Percentiles rank a stretch among this genome's conserved stretches.
phyloP scores from a whole-genome alignment of 2,888 invertebrate species.

The Drosophila paramelanica region DNA sequence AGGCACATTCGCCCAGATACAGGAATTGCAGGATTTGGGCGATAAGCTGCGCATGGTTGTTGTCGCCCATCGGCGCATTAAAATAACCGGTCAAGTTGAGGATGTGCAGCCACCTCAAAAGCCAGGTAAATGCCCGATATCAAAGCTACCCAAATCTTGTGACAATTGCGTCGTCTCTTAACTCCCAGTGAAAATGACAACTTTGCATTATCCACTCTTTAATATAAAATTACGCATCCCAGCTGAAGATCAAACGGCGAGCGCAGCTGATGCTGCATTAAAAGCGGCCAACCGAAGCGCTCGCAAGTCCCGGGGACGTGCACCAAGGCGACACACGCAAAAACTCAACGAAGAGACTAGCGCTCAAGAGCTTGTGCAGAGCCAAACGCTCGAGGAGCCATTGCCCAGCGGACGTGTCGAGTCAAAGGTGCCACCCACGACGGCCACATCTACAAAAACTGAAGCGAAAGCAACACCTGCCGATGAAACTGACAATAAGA shows the following conservation, averaged over 20 bases:
- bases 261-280: conserved; percentile 82
- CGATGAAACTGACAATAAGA: conserved; percentile 2
- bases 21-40: conserved; percentile 98
- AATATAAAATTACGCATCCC: conserved; percentile 92
- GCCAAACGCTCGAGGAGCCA: conserved; percentile 47
- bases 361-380: conserved; percentile 37
- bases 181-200: conserved; percentile 87
- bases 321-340: conserved; percentile 83
- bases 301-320: conserved; percentile 84
- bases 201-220: conserved; percentile 93
- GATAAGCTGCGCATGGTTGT: conserved; percentile 95
- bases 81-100: conserved; percentile 91
- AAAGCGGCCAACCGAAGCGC: conserved; percentile 80
- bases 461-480: conserved; percentile 1
- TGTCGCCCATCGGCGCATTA: conserved; percentile 96
- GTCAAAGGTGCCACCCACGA: conserved; percentile 25
- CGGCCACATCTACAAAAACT: conserved; percentile 5
- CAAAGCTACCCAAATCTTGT: conserved; percentile 45
- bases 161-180: conserved; percentile 61
- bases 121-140: conserved; percentile 58
- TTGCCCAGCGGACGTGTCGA: conserved; percentile 35
- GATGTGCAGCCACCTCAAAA: conserved; percentile 87
- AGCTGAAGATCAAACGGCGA: conserved; percentile 88
- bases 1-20: conserved; percentile 99
- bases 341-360: conserved; percentile 36